Evolutionary conservation across 2,113 vertebrate species (phyloP), one percentile per base, ranked within the genome.

Genomic region (Sander lucioperca): DNA sequence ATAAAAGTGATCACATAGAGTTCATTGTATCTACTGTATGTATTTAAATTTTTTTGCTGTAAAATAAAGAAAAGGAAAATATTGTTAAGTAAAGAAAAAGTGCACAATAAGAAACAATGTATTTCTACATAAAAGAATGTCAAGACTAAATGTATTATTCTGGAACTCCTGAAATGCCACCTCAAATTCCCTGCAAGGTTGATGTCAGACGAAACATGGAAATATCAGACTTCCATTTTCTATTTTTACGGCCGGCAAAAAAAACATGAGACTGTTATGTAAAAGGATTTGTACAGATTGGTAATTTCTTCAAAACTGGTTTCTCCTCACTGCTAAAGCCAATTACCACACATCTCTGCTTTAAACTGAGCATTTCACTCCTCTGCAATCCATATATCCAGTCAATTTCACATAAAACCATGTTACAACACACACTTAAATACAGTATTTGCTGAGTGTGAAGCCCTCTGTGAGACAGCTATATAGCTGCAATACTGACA

Each of bases 401-500:
- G 11, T 53, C 6, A 25, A 23, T 62, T 47, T 13, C 12, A 63
- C 15, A 51, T 21, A 0, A 61, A 27, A 43, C 2, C 9, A 43
- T 53, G 11, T 19, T 61, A 54, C 10, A 43, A 43, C 39, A 43
- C 39, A 43, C 39, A 43, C 39, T 43, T 43, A 10, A 43, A 43
- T 59, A 58, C 54, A 47, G 66, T 73, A 76, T 75, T 83, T 81
- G 25, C 67, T 66, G 65, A 73, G 72, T 77, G 77, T 57, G 59
- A 89, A 85, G 62, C 62, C 59, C 19, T 88, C 48, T 85, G 68
- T 80, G 59, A 85, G 75, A 86, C 16, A 23, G 79, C 77, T 77
- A 69, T 78, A 83, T 84, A 80, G 80, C 88, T 80, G 86, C 82
- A 77, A 65, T 50, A 65, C 87, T 76, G 80, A 86, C 84, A 89